Evolutionary conservation across 1,140 invertebrate species (phyloP).

Genomic region (Polypedilum pembai): DNA sequence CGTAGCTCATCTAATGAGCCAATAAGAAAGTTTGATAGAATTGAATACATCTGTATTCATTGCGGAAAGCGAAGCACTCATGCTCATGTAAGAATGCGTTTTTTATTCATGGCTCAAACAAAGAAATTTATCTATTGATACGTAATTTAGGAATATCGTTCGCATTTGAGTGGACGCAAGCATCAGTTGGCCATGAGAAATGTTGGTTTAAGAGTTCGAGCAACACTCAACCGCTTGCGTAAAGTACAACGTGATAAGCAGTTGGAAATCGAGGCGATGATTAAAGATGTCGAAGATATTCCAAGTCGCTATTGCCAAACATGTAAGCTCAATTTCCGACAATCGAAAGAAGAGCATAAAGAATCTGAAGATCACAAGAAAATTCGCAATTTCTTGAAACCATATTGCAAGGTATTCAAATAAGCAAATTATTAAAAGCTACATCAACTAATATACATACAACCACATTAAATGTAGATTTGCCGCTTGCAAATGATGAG

Average conservation of each 20-base stretch:
- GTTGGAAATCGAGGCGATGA: slow-evolving; percentile 57
- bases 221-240: slow-evolving; percentile 62
- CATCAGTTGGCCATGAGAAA: slow-evolving; percentile 63
- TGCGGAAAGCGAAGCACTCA: background rate
- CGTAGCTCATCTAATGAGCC: background rate
- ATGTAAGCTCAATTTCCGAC: slow-evolving; percentile 72
- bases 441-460: too few species aligned
- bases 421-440: background rate
- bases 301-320: slow-evolving; percentile 61
- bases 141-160: slow-evolving; percentile 52
- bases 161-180: slow-evolving; percentile 59
- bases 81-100: background rate
- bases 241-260: slow-evolving; percentile 64
- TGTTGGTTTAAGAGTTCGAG: slow-evolving; percentile 61
- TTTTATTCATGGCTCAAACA: too few species aligned
- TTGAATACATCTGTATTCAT: background rate
- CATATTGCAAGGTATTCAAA: slow-evolving; percentile 60
- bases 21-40: background rate
- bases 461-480: slow-evolving; percentile 30
- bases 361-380: slow-evolving; percentile 65
- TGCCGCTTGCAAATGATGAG: slow-evolving; percentile 61
- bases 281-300: slow-evolving; percentile 57
- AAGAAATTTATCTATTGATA: too few species aligned
- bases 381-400: slow-evolving; percentile 74
- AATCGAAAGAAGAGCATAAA: slow-evolving; percentile 64